These are phyloP conservation scores for Danionella cerebrum DNA, from an alignment of 2,113 vertebrate genomes.

Conservation along the genomic window DNA sequence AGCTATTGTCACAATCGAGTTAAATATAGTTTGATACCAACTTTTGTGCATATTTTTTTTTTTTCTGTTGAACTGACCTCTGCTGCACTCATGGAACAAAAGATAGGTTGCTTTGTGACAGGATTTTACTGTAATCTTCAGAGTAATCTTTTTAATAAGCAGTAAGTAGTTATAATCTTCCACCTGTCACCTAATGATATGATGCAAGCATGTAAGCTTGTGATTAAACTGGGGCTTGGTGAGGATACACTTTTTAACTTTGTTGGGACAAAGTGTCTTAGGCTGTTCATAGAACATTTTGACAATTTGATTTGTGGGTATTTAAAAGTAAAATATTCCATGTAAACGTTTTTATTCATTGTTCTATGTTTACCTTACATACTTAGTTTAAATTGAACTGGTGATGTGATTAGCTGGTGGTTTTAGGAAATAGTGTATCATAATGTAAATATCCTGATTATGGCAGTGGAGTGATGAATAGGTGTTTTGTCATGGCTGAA, in stretches of 20 bases:
- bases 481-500: constrained; percentile 5
- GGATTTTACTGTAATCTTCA: background rate
- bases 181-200: background rate
- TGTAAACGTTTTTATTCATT: background rate
- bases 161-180: background rate
- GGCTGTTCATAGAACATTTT: no score
- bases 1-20: no score
- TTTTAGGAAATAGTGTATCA: no score
- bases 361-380: no score
- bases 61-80: background rate
- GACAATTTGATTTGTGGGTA: no score
- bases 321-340: no score
- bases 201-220: background rate
- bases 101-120: background rate
- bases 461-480: constrained; percentile 3
- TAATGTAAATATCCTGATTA: no score
- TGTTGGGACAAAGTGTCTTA: background rate
- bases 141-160: background rate
- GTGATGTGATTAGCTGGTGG: background rate
- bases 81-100: background rate
- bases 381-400: background rate
- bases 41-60: no score
- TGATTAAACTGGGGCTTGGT: background rate
- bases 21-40: no score
- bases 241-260: background rate